These are phyloP conservation scores for Drosophila tropicalis DNA, from an alignment of 1,140 invertebrate species.

Conservation along the genomic window DNA sequence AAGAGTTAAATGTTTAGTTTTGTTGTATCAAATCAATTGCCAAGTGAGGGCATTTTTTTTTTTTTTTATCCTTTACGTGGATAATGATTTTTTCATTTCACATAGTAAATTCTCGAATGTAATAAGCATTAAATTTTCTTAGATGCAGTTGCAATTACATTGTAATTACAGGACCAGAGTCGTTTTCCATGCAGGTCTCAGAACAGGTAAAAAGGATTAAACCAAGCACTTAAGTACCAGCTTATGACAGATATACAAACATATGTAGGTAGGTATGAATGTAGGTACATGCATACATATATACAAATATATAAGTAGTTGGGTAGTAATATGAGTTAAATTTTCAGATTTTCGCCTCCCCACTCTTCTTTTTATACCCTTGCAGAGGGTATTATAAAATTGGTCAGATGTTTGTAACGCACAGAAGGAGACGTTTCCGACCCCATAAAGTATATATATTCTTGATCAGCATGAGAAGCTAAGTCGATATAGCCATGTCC, in stretches of 20 bases:
- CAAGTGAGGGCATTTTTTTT: neutral
- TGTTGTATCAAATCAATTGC: neutral
- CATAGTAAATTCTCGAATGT: slow-evolving; percentile 48
- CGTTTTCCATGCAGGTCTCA: slow-evolving; percentile 36
- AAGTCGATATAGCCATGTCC: no score
- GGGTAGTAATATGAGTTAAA: slow-evolving; percentile 32
- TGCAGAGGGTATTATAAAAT: no score
- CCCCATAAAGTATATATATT: no score
- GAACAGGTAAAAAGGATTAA: slow-evolving; percentile 54
- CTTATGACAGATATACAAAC: slow-evolving; percentile 58
- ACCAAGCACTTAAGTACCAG: slow-evolving; percentile 45
- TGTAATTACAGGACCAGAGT: slow-evolving; percentile 54
- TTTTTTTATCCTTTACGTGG: neutral
- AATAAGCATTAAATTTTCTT: slow-evolving; percentile 59
- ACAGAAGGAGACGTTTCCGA: no score
- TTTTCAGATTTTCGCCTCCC: neutral
- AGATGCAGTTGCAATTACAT: slow-evolving; percentile 48
- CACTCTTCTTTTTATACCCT: slow-evolving; percentile 1
- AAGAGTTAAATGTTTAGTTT: neutral
- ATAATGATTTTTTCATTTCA: slow-evolving; percentile 28
- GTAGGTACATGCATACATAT: no score
- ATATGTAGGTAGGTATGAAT: neutral
- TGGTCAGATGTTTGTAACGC: no score
- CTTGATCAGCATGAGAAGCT: no score
- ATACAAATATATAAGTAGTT: neutral